These are phyloP conservation scores for Scolopax rusticola DNA, from an alignment of 2,797 vertebrate species.

Conservation along the genomic window DNA sequence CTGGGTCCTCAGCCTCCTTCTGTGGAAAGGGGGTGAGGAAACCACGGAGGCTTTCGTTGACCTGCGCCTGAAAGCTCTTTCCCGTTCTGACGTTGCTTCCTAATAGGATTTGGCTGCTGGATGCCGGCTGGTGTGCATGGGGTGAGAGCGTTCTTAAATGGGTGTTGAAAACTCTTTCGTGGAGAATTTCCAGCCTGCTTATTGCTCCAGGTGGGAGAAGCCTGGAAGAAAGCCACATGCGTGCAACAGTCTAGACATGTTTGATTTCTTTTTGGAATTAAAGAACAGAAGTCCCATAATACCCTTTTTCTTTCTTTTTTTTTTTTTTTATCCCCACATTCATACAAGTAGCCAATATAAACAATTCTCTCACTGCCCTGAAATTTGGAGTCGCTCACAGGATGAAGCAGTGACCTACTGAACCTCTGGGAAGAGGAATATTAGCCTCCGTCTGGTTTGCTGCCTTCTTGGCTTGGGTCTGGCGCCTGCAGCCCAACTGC, in stretches of 20 bases:
- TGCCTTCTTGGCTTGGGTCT: constrained; percentile 14
- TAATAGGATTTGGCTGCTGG: constrained; percentile 1
- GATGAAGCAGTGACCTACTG: constrained; percentile 63
- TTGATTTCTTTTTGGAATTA: constrained; percentile 69
- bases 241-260: constrained; percentile 66
- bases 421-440: constrained; percentile 59
- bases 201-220: constrained; percentile 71
- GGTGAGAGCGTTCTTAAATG: constrained; percentile 19
- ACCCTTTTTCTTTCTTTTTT: background rate
- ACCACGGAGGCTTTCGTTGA: background rate
- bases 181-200: constrained; percentile 54
- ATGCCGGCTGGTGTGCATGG: background rate
- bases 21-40: background rate
- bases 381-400: constrained; percentile 58
- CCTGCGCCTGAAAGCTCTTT: background rate
- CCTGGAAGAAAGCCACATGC: constrained; percentile 67
- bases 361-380: constrained; percentile 74
- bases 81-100: background rate
- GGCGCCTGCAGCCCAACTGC: background rate
- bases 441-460: constrained; percentile 44
- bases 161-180: constrained; percentile 37
- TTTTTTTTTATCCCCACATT: background rate
- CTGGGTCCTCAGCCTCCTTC: background rate
- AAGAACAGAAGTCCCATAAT: constrained; percentile 70
- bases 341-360: constrained; percentile 67